Percentiles rank a stretch among this genome's conserved stretches.
phyloP scores from a whole-genome alignment of 2,797 vertebrate species.

The Prionace glauca region DNA sequence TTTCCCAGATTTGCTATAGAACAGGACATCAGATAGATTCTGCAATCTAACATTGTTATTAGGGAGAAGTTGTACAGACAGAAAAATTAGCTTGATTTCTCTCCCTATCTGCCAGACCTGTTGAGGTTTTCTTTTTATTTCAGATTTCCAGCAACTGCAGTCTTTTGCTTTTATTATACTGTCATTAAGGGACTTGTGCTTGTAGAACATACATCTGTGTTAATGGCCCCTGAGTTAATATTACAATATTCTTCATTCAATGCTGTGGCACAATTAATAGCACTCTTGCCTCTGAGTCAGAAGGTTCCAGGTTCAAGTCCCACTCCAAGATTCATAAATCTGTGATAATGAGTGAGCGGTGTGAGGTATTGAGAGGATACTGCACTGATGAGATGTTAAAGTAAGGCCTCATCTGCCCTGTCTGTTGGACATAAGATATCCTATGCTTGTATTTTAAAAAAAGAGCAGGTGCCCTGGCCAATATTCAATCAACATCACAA shows the following conservation, averaged over 20 bases:
- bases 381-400: background rate
- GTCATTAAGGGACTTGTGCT: background rate
- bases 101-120: too few species aligned
- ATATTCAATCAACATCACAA: too few species aligned
- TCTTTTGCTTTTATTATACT: too few species aligned
- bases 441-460: background rate
- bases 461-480: background rate
- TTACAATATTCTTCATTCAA: background rate
- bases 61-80: background rate
- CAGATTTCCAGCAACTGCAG: too few species aligned
- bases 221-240: background rate
- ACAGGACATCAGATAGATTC: background rate
- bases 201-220: background rate
- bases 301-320: background rate
- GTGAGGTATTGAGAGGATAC: background rate
- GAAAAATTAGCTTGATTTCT: too few species aligned
- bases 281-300: background rate
- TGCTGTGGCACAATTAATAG: background rate
- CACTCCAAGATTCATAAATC: background rate
- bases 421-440: background rate
- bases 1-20: background rate
- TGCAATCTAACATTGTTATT: background rate
- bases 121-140: too few species aligned
- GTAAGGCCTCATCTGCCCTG: background rate
- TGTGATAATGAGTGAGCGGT: background rate